phyloP scores from a whole-genome alignment of 2,888 invertebrate species.

The Dicycla oo region DNA sequence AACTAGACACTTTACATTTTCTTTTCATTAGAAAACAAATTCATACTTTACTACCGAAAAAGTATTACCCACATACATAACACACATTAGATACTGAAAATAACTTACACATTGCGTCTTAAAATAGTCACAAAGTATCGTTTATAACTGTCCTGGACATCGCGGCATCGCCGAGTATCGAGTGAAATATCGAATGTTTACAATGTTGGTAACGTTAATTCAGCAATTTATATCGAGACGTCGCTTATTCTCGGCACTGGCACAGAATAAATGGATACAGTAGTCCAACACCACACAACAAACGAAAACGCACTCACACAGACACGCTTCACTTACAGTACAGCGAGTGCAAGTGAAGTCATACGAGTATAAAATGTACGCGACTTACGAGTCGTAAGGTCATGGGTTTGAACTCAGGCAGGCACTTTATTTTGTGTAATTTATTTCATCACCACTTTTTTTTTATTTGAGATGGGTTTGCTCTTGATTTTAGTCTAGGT shows the following conservation, averaged over 20 bases:
- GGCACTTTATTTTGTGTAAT: background rate
- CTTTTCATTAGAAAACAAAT: background rate
- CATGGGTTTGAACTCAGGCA: background rate
- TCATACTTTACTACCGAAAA: slow-evolving; percentile 1
- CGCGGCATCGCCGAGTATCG: slow-evolving; percentile 45
- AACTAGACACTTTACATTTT: background rate
- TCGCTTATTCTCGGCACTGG: slow-evolving; percentile 44
- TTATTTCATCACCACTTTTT: too few relatives aligned
- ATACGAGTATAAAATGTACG: too few relatives aligned
- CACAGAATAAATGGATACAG: slow-evolving; percentile 10
- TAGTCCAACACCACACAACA: background rate
- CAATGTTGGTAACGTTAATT: slow-evolving; percentile 59
- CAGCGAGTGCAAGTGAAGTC: background rate
- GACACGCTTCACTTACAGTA: too few relatives aligned
- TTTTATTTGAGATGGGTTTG: too few relatives aligned
- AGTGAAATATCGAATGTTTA: slow-evolving; percentile 62
- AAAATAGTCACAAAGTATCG: slow-evolving; percentile 54
- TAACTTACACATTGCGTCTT: slow-evolving; percentile 48
- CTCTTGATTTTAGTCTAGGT: too few relatives aligned
- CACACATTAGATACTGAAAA: slow-evolving; percentile 36
- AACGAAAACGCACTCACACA: background rate
- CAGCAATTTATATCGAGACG: slow-evolving; percentile 56
- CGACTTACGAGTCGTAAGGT: background rate
- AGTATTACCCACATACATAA: slow-evolving; percentile 8
- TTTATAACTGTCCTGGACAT: slow-evolving; percentile 53